phyloP scores from a whole-genome alignment of 2,797 vertebrate genomes.

The Chaetodon trifasciatus region DNA sequence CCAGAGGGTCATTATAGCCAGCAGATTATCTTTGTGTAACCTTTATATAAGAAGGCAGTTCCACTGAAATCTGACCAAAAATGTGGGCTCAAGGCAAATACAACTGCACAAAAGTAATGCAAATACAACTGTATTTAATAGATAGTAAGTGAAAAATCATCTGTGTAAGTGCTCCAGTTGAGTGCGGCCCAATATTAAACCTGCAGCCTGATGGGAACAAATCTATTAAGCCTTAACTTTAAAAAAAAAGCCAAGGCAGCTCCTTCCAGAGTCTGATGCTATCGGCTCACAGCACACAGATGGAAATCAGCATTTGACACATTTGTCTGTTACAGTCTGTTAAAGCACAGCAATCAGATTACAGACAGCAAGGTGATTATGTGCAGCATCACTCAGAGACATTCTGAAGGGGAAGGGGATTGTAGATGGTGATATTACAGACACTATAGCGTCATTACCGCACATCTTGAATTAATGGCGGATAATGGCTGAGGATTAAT shows the following conservation, averaged over 20 bases:
- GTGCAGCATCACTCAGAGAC: slow-evolving; percentile 30
- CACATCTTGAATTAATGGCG: slow-evolving; percentile 36
- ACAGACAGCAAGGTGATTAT: slow-evolving; percentile 53
- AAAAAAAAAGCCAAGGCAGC: slow-evolving; percentile 13
- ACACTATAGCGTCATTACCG: slow-evolving; percentile 38
- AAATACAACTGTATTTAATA: slow-evolving; percentile 5
- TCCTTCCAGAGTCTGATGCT: slow-evolving; percentile 39
- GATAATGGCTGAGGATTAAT: slow-evolving; percentile 53
- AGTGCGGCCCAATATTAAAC: slow-evolving; percentile 26
- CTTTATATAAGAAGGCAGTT: background rate
- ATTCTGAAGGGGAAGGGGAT: slow-evolving; percentile 26
- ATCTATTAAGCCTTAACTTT: slow-evolving; percentile 27
- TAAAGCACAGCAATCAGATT: slow-evolving; percentile 56
- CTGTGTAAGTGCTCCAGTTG: background rate
- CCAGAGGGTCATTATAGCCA: background rate
- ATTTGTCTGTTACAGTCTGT: slow-evolving; percentile 55
- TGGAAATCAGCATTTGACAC: slow-evolving; percentile 58
- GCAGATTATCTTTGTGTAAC: background rate
- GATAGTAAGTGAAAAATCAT: slow-evolving; percentile 17
- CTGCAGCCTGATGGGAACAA: slow-evolving; percentile 38
- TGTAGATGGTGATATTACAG: slow-evolving; percentile 27
- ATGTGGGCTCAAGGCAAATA: background rate
- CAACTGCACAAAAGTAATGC: slow-evolving; percentile 13
- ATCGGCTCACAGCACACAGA: slow-evolving; percentile 45
- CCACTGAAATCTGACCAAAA: slow-evolving; percentile 9